These are phyloP conservation scores for Trichopria drosophilae DNA, from an alignment of 2,888 invertebrate species.

Conservation along the genomic window DNA sequence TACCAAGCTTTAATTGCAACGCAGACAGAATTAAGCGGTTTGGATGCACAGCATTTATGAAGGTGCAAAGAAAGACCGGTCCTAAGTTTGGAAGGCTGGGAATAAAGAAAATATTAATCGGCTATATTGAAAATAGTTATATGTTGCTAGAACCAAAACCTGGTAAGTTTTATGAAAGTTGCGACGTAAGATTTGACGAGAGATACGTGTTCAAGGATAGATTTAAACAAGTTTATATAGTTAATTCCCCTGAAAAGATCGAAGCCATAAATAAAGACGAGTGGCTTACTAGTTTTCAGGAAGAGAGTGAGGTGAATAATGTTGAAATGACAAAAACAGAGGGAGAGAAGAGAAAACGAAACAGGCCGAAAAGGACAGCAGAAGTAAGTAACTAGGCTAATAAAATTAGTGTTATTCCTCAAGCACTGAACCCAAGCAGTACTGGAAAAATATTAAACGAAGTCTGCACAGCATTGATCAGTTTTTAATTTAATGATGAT, in stretches of 20 bases:
- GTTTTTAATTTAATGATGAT: too few relatives aligned
- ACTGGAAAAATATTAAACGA: too few relatives aligned
- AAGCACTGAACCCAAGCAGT: too few relatives aligned
- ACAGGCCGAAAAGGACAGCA: too few relatives aligned
- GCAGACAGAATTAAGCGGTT: too few relatives aligned
- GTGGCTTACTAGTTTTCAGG: not conserved
- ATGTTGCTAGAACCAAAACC: slow-evolving; percentile 24
- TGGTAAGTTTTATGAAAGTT: slow-evolving; percentile 31
- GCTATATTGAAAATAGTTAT: too few relatives aligned
- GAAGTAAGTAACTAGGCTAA: too few relatives aligned
- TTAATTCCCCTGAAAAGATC: slow-evolving; percentile 8
- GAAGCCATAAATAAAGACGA: not conserved
- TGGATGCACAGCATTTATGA: slow-evolving; percentile 18
- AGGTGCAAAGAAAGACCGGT: slow-evolving; percentile 25
- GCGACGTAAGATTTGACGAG: slow-evolving; percentile 28
- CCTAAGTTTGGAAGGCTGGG: slow-evolving; percentile 24
- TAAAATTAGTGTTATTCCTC: too few relatives aligned
- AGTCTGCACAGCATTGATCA: too few relatives aligned
- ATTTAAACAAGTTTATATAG: slow-evolving; percentile 19
- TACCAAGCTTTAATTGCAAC: too few relatives aligned
- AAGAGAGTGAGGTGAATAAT: not conserved
- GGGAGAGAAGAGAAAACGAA: slow-evolving; percentile 9
- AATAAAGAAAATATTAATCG: too few relatives aligned
- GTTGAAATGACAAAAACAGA: not conserved
- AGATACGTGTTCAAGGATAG: slow-evolving; percentile 27